These are phyloP conservation scores for Arvicola amphibius DNA, from an alignment of 2,797 vertebrate genomes.

Conservation along the genomic window DNA sequence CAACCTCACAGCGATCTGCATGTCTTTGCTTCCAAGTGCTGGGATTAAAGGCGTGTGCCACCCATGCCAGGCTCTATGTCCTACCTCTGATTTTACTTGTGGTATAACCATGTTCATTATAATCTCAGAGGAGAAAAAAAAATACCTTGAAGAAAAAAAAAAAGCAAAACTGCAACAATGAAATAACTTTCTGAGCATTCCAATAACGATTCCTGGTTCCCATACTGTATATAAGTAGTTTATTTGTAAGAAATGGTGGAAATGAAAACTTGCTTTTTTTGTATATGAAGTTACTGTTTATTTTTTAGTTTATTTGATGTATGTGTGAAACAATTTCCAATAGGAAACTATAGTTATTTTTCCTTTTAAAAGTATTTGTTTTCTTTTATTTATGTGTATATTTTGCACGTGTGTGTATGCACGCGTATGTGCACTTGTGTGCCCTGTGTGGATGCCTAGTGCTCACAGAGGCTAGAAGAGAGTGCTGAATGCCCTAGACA, in stretches of 20 bases:
- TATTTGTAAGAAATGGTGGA: slow-evolving; percentile 90
- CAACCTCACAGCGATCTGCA: no score
- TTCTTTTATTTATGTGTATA: background rate
- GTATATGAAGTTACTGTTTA: slow-evolving; percentile 94
- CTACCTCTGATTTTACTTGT: slow-evolving; percentile 91
- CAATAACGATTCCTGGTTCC: slow-evolving; percentile 94
- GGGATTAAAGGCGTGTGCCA: rapidly evolving
- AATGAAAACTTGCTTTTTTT: slow-evolving; percentile 86
- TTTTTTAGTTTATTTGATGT: slow-evolving; percentile 93
- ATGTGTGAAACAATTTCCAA: slow-evolving; percentile 92
- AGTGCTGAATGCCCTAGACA: background rate
- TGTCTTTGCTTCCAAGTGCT: background rate
- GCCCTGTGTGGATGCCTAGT: background rate
- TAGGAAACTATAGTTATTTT: slow-evolving; percentile 89
- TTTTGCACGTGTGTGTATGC: background rate
- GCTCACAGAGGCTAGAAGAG: background rate
- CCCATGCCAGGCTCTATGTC: slow-evolving; percentile 73
- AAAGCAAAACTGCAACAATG: slow-evolving; percentile 86
- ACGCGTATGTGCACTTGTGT: background rate
- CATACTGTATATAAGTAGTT: slow-evolving; percentile 94
- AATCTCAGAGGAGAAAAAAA: slow-evolving; percentile 89
- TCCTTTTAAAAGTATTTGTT: background rate
- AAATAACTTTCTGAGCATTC: slow-evolving; percentile 93
- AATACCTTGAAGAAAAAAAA: slow-evolving; percentile 87
- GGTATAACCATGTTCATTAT: slow-evolving; percentile 93